Evolutionary conservation across 2,888 invertebrate species (phyloP).

Genomic region (Crematogaster levior): DNA sequence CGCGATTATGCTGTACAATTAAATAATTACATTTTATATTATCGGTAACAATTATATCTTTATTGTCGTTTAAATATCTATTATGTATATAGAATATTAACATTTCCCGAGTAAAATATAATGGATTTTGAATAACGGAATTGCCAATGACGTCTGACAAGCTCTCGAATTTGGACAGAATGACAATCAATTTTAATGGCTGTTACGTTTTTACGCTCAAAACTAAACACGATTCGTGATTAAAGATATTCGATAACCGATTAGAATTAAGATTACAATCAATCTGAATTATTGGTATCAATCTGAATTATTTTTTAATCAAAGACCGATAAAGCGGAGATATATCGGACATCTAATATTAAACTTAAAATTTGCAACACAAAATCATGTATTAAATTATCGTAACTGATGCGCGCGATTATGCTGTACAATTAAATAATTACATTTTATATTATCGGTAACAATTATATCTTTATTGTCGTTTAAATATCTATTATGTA

Average conservation of each 20-base stretch:
- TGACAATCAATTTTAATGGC: neutral
- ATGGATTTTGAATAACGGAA: neutral
- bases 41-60: neutral
- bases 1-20: no score
- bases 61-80: neutral
- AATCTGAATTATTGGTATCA: no score
- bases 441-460: neutral
- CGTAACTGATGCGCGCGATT: no score
- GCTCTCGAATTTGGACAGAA: neutral
- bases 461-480: neutral
- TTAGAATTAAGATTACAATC: neutral
- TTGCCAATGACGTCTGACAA: neutral
- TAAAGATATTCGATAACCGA: neutral
- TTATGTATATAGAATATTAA: neutral
- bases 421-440: no score
- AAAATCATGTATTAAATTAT: no score
- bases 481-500: neutral
- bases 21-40: neutral
- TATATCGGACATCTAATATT: neutral
- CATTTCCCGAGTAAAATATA: neutral
- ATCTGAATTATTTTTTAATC: slow-evolving; percentile 6
- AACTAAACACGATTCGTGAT: neutral
- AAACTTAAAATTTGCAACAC: neutral
- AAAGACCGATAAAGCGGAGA: neutral
- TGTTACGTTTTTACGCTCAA: neutral